Percentiles rank a stretch among this genome's conserved stretches.
These are phyloP conservation scores for Myiozetetes cayanensis DNA, from an alignment of 2,113 vertebrate genomes.

Conservation along the genomic window DNA sequence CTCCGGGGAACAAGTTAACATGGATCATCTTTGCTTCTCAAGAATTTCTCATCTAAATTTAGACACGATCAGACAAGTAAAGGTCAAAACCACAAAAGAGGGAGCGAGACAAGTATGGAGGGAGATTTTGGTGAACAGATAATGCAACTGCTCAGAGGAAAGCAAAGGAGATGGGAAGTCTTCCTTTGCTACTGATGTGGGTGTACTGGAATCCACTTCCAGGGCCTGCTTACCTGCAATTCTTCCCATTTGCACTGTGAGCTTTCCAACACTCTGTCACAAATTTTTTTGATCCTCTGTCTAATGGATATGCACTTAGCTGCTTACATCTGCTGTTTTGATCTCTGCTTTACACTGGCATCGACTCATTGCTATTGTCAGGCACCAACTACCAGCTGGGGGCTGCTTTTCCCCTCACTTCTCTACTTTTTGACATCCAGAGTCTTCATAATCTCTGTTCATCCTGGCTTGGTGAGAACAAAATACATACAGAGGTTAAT, in stretches of 20 bases:
- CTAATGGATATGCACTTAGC: neutral
- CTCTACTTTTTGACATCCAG: neutral
- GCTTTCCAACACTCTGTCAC: neutral
- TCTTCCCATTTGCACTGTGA: neutral
- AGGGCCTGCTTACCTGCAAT: neutral
- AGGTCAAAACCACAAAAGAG: neutral
- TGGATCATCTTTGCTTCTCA: neutral
- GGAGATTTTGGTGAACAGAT: neutral
- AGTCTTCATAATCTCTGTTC: neutral
- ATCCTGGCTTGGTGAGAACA: neutral
- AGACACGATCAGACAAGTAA: neutral
- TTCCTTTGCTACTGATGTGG: neutral
- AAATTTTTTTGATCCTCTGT: neutral
- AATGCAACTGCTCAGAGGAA: neutral
- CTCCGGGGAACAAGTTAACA: neutral
- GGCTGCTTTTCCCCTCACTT: neutral
- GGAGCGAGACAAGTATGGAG: neutral
- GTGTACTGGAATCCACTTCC: neutral
- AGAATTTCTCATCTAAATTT: slow-evolving; percentile 36
- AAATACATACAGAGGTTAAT: neutral
- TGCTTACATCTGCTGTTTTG: neutral
- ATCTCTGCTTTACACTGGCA: neutral
- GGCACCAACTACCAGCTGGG: neutral
- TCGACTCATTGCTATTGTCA: neutral
- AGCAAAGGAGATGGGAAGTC: neutral